Evolutionary conservation across 2,888 invertebrate genomes (phyloP), one percentile per base, ranked within the genome.

Genomic region (Thumatha senex): DNA sequence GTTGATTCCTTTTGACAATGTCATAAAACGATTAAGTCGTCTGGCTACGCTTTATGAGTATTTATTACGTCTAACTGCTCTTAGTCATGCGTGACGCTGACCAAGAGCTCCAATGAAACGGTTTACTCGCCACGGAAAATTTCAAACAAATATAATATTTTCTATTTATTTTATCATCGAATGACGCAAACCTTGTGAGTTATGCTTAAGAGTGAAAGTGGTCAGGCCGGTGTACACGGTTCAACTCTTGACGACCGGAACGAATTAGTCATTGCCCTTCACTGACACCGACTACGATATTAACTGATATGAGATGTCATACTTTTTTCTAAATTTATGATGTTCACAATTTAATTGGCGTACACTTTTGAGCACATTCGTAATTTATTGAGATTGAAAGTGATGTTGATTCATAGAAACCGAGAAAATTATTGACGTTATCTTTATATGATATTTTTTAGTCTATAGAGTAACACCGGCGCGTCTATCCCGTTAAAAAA

Each of bases 151-250:
- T 24, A 42, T 15, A 14, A 33, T 10, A 30, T 36, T 36, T 36
- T 12, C 33, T 35, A 44, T 13, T 44, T 29, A 7, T 35, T 29
- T 13, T 29, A 2, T 11, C 40, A 7, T 0, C 5, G 10, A n/a
- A 24, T 61, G 58, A 61, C 61, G 61, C 53, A 59, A 48, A 63
- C 14, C 35, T 50, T 39, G 66, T 68, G 61, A 63, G 56, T 61
- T 68, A 67, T 68, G 63, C 47, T 50, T 42, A 51, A 48, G 51
- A 61, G 69, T 68, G 67, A 67, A 67, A 67, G 67, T 65, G 62
- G 68, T 56, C 48, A 35, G 45, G 55, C 68, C 39, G 40, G 65
- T 40, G 30, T 58, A 34, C 40, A 35, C 40, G 51, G 48, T 49
- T 55, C 35, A 63, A 54, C 52, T 55, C 40, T 57, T 50, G 48